Percentiles rank a stretch among this genome's conserved stretches.
These are phyloP conservation scores for Styela plicata DNA, from an alignment of 23 tunicate genomes.

Conservation along the genomic window DNA sequence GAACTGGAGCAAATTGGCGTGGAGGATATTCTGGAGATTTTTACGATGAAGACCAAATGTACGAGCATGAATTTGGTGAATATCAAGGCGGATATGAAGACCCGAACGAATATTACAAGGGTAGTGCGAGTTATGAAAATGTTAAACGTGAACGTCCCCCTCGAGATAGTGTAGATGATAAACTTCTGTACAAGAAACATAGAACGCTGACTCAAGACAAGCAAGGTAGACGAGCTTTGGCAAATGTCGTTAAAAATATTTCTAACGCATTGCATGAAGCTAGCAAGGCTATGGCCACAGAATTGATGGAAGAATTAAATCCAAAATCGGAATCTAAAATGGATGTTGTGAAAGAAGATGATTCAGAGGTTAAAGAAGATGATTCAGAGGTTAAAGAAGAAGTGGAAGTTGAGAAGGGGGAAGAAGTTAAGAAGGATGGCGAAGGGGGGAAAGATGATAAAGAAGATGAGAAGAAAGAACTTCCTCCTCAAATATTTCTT, in stretches of 20 bases:
- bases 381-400: neutral
- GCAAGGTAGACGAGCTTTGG: neutral
- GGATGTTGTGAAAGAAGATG: neutral
- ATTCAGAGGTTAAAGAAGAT: neutral
- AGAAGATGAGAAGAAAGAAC: neutral
- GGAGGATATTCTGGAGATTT: neutral
- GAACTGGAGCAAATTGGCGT: neutral
- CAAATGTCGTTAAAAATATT: neutral
- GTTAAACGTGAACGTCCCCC: neutral
- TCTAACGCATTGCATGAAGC: constrained; percentile 6
- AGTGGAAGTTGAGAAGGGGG: neutral
- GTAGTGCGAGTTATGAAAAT: neutral
- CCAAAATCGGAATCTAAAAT: neutral
- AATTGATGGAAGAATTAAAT: neutral
- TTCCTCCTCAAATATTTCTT: constrained; percentile 6
- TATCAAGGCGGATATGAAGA: constrained; percentile 16
- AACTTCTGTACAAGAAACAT: constrained; percentile 9
- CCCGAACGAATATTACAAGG: neutral
- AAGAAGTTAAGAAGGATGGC: neutral
- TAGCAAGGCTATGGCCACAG: neutral
- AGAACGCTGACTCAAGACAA: neutral
- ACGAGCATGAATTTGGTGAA: neutral
- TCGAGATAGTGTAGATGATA: constrained; percentile 9
- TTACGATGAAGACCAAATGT: constrained; percentile 3
- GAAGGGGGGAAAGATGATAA: neutral